A percentile compares a stretch with the other conserved stretches of the same genome.
These are phyloP conservation scores for Amphiduros pacificus DNA, from an alignment of 2,888 invertebrate genomes.

Conservation along the genomic window DNA sequence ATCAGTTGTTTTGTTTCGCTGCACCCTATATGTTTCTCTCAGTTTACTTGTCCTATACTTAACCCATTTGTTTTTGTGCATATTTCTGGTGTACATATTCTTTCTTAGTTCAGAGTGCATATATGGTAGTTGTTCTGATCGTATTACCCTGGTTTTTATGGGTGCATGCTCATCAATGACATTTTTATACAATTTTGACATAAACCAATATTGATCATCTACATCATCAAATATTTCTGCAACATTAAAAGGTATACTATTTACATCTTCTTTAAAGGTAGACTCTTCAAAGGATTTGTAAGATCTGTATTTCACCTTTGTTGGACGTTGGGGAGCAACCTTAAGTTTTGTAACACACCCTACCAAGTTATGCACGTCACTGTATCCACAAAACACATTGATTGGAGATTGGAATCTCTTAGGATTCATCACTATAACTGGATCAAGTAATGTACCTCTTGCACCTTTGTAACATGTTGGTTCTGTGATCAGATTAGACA, in stretches of 20 bases:
- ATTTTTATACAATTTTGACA: neutral
- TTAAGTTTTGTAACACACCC: neutral
- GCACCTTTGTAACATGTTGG: neutral
- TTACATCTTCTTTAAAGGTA: neutral
- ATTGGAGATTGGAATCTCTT: neutral
- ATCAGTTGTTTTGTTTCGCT: neutral
- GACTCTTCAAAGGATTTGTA: neutral
- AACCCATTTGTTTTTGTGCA: neutral
- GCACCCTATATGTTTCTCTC: too few relatives aligned
- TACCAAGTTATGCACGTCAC: neutral
- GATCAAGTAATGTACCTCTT: neutral
- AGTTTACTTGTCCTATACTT: too few relatives aligned
- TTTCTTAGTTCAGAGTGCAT: neutral
- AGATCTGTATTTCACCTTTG: neutral
- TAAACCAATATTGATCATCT: neutral
- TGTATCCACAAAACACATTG: neutral
- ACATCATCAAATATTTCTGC: neutral
- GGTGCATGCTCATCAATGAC: neutral
- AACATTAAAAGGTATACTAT: neutral
- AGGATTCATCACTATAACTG: neutral
- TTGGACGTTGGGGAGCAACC: neutral
- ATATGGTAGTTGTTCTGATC: neutral
- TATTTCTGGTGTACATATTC: neutral
- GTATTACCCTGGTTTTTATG: neutral
- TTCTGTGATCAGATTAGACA: neutral